Percentiles rank a stretch among this genome's conserved stretches.
phyloP scores from a whole-genome alignment of 2,797 vertebrate species.

The Rhinella marina region DNA sequence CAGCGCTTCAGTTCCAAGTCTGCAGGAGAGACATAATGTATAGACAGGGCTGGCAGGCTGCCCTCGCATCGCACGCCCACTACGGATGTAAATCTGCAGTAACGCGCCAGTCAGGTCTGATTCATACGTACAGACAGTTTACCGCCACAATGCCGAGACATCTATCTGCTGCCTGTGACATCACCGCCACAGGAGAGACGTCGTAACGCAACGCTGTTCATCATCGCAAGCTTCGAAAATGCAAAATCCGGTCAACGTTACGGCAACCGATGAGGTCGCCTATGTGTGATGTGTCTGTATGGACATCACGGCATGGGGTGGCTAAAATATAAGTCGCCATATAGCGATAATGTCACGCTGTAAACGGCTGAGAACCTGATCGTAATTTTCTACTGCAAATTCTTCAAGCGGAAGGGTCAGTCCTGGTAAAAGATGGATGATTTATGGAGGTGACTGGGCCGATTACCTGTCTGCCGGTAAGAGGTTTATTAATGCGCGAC shows the following conservation, averaged over 20 bases:
- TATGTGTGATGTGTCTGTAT: not conserved
- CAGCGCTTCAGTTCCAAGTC: not conserved
- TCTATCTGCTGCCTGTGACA: not conserved
- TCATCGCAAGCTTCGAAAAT: too few relatives aligned
- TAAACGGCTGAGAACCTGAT: not conserved
- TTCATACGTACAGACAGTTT: not conserved
- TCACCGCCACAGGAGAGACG: not conserved
- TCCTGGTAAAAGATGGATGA: not conserved
- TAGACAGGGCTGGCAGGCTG: not conserved
- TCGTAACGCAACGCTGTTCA: not conserved
- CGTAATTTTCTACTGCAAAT: not conserved
- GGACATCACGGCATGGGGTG: not conserved
- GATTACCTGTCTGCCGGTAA: not conserved
- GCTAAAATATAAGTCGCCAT: not conserved
- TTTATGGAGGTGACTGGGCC: not conserved
- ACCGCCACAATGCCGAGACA: not conserved
- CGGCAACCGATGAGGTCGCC: too few relatives aligned
- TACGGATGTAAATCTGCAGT: not conserved
- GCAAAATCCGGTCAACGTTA: too few relatives aligned
- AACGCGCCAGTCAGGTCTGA: not conserved
- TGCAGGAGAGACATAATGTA: slow-evolving; percentile 12
- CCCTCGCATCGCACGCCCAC: not conserved
- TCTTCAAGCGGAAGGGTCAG: not conserved
- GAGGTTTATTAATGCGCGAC: not conserved
- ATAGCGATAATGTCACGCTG: not conserved